Percentiles rank a stretch among this genome's conserved stretches.
Conservation (phyloP, 2,113 vertebrate genomes). For the Dipodomys merriami region DNA sequence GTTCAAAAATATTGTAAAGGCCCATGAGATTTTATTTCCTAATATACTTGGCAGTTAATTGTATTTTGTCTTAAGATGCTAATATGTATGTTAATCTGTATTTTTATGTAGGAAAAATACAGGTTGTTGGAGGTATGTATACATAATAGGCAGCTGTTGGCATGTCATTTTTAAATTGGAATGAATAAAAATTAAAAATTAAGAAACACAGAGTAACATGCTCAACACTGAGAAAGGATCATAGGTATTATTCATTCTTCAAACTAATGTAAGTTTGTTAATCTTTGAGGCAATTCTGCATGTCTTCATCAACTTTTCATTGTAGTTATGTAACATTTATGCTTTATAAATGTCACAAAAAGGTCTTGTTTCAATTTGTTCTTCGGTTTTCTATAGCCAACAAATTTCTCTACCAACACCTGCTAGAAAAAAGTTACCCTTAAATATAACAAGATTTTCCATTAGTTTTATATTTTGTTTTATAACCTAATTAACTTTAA, state of each 20-base stretch:
- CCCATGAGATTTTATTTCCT: background rate
- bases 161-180: background rate
- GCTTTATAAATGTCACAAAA: constrained; percentile 74
- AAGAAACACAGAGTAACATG: background rate
- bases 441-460: constrained; percentile 46
- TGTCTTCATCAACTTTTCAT: constrained; percentile 70
- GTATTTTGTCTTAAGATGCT: constrained; percentile 12
- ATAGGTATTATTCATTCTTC: constrained; percentile 44
- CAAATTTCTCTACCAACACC: constrained; percentile 52
- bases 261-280: constrained; percentile 62
- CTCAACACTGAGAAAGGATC: background rate
- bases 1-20: background rate
- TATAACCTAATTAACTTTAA: constrained; percentile 68
- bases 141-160: background rate
- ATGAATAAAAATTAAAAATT: constrained; percentile 28
- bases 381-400: constrained; percentile 65
- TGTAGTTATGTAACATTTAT: constrained; percentile 67
- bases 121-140: background rate
- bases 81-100: background rate
- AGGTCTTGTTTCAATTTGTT: constrained; percentile 61
- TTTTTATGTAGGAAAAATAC: background rate
- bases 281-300: constrained; percentile 58
- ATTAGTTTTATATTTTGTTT: constrained; percentile 56
- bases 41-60: background rate
- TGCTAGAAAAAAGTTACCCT: constrained; percentile 44